Conservation (phyloP, 2,113 vertebrate species). For the Eolophus roseicapilla region DNA sequence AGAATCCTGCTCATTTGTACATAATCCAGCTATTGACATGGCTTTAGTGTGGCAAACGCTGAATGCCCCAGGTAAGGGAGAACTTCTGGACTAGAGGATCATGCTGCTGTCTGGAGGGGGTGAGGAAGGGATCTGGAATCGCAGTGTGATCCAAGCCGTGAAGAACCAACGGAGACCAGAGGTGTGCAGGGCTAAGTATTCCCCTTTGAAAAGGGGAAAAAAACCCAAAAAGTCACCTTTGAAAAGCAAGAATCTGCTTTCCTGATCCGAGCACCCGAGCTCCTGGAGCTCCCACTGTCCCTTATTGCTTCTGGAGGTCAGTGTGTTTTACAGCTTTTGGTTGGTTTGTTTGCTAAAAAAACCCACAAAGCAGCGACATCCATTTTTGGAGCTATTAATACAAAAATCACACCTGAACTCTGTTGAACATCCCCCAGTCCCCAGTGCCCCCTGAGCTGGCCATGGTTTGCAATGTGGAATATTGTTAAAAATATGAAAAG, state of each 20-base stretch:
- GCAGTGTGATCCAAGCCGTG: not conserved
- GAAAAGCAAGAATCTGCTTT: not conserved
- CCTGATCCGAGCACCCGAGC: conserved; percentile 15
- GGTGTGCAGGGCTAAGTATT: not conserved
- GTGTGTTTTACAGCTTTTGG: not conserved
- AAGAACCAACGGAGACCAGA: not conserved
- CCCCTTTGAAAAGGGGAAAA: not conserved
- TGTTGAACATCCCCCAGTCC: not conserved
- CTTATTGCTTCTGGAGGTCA: conserved; percentile 57
- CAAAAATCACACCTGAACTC: not conserved
- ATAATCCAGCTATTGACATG: not conserved
- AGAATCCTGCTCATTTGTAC: not conserved
- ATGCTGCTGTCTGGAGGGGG: not conserved
- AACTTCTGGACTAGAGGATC: not conserved
- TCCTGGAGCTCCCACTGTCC: not conserved
- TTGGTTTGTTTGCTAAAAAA: not conserved
- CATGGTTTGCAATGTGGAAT: not conserved
- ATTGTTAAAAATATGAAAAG: not conserved
- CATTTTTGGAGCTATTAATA: not conserved
- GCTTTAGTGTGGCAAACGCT: not conserved
- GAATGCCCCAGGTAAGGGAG: not conserved
- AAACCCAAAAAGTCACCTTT: not conserved
- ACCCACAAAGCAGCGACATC: not conserved
- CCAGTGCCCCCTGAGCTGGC: conserved; percentile 25
- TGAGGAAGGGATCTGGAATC: not conserved